These are phyloP conservation scores for Chloromyia formosa DNA, from an alignment of 2,888 invertebrate genomes.

Conservation along the genomic window DNA sequence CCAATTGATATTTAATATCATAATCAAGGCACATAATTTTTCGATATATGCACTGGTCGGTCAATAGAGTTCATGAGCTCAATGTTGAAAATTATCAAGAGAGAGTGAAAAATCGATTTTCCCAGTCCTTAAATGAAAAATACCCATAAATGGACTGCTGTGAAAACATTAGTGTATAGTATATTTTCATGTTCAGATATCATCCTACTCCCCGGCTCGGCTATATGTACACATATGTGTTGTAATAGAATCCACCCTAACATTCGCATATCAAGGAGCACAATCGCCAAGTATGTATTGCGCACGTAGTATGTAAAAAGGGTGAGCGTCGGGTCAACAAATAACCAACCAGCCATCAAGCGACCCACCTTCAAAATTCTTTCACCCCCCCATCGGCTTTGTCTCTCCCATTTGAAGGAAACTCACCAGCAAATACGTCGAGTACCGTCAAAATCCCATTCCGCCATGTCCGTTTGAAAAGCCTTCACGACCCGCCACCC, in stretches of 20 bases:
- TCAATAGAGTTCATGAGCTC: no score
- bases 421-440: background rate
- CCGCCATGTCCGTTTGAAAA: slow-evolving; percentile 24
- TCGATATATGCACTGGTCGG: no score
- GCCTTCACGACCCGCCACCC: background rate
- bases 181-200: no score
- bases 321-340: slow-evolving; percentile 18
- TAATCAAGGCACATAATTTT: no score
- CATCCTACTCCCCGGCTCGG: no score
- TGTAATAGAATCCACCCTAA: slow-evolving; percentile 2
- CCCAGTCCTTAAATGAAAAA: no score
- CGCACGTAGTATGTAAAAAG: slow-evolving; percentile 31
- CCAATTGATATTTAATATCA: no score
- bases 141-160: no score
- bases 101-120: no score
- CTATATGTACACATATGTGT: background rate
- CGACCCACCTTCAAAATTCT: background rate
- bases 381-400: background rate
- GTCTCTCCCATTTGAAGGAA: background rate
- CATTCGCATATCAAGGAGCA: background rate
- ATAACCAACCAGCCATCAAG: slow-evolving; percentile 8
- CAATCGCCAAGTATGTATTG: background rate
- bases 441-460: slow-evolving; percentile 1
- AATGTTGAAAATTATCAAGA: no score
- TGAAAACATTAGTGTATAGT: no score